Percentiles rank a stretch among this genome's conserved stretches.
phyloP scores from a whole-genome alignment of 2,797 vertebrate genomes.

The Spatula clypeata region DNA sequence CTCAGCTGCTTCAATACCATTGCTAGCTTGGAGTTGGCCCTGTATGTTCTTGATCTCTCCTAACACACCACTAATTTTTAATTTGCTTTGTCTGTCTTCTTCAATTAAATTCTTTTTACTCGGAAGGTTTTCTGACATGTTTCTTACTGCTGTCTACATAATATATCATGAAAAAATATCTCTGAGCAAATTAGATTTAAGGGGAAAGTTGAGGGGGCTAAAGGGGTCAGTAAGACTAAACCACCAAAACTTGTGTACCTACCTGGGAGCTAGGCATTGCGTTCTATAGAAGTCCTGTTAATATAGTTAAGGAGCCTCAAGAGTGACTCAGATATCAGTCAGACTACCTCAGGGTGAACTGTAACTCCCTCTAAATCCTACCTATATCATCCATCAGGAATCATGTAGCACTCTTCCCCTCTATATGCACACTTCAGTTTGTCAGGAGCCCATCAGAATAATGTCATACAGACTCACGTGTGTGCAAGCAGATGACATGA shows the following conservation, averaged over 20 bases:
- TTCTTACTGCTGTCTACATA: not conserved
- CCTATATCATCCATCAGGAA: not conserved
- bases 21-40: not conserved
- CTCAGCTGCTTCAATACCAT: not conserved
- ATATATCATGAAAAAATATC: not conserved
- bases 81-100: not conserved
- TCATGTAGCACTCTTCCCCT: not conserved
- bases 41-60: not conserved
- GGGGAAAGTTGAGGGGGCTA: not conserved
- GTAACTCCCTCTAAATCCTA: not conserved
- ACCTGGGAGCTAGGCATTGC: not conserved
- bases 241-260: not conserved
- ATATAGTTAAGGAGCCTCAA: not conserved
- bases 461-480: accelerated
- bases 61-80: not conserved
- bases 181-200: not conserved
- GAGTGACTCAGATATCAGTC: not conserved
- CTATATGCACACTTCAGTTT: not conserved
- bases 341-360: not conserved
- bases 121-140: not conserved
- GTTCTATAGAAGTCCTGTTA: not conserved
- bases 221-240: not conserved
- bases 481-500: not conserved
- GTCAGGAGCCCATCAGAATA: not conserved
- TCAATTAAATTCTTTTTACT: not conserved